Percentiles rank a stretch among this genome's conserved stretches.
Evolutionary conservation across 2,113 vertebrate species (phyloP).

Genomic region (Platanista minor): DNA sequence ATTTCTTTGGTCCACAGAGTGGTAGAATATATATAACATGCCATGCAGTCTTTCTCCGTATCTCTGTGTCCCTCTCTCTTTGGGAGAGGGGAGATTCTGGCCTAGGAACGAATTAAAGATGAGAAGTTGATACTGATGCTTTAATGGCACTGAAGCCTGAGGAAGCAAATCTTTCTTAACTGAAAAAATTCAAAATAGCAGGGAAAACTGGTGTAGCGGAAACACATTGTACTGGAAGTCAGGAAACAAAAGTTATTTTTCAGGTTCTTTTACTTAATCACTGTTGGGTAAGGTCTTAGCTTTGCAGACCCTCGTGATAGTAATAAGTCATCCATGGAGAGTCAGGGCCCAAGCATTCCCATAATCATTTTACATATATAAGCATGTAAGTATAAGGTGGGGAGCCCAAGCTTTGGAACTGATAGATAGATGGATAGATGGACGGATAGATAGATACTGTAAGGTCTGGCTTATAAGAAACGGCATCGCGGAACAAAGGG

Average conservation of each 20-base stretch:
- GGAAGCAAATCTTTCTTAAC: not conserved
- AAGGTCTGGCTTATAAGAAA: no score
- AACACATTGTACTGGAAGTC: rapidly evolving
- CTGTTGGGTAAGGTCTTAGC: not conserved
- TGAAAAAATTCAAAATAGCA: not conserved
- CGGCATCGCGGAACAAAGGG: no score
- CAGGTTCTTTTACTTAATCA: not conserved
- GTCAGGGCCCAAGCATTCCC: not conserved
- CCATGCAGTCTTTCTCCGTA: rapidly evolving
- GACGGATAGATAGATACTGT: not conserved
- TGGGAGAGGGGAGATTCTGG: not conserved
- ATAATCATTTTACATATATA: not conserved
- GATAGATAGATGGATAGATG: not conserved
- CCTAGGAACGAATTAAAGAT: not conserved
- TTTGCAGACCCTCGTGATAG: not conserved
- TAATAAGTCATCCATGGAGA: not conserved
- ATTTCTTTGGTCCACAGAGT: not conserved
- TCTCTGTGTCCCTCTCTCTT: not conserved
- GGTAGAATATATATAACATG: not conserved
- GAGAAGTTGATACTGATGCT: not conserved
- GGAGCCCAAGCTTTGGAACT: not conserved
- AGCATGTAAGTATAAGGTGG: not conserved
- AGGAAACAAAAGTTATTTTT: not conserved
- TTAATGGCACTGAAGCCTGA: not conserved
- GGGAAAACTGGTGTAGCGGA: not conserved